phyloP scores from a whole-genome alignment of 2,888 invertebrate species.

The Apeira syringaria region DNA sequence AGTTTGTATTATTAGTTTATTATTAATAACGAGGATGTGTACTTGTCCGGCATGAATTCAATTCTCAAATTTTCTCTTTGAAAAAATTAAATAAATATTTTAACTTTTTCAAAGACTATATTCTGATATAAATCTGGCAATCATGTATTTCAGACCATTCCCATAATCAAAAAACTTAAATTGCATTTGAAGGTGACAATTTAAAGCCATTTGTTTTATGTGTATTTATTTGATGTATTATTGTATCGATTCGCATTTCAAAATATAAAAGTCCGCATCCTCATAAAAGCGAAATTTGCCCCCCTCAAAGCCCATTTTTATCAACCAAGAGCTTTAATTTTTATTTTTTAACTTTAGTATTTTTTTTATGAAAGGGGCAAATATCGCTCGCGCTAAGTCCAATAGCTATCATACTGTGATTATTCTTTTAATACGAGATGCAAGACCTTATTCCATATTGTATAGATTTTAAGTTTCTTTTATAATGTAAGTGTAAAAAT shows the following conservation, averaged over 20 bases:
- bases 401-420: conserved; percentile 53
- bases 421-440: conserved; percentile 43
- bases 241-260: conserved; percentile 2
- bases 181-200: not conserved
- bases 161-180: not conserved
- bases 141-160: too few species aligned
- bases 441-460: conserved; percentile 30
- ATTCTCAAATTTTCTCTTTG: too few species aligned
- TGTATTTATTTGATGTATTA: not conserved
- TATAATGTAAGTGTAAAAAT: not conserved
- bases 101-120: too few species aligned
- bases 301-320: conserved; percentile 23
- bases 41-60: too few species aligned
- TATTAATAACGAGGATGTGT: conserved; percentile 16
- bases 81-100: too few species aligned
- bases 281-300: conserved; percentile 23
- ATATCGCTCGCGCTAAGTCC: conserved; percentile 19
- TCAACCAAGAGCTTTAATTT: conserved; percentile 29
- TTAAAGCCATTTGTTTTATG: too few species aligned
- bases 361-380: conserved; percentile 25
- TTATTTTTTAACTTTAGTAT: conserved; percentile 19
- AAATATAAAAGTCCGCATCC: conserved; percentile 12
- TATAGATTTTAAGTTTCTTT: conserved; percentile 14
- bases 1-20: not conserved
- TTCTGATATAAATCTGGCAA: too few species aligned